Conservation (phyloP, 2,797 vertebrate species). For the Lepidocolaptes lacrymiger region DNA sequence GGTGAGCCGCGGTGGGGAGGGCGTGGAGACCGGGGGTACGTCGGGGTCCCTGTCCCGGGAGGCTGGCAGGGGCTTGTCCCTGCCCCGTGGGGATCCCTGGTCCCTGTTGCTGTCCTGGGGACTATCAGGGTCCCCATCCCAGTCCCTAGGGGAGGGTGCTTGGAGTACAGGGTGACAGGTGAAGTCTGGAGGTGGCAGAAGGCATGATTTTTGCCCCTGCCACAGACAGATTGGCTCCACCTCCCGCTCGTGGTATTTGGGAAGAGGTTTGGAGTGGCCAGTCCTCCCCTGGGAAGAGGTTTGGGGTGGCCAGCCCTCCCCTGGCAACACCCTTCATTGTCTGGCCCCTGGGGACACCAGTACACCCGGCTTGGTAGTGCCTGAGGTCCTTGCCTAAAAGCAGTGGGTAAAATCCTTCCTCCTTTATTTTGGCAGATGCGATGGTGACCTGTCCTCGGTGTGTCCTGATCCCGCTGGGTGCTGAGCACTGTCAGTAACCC, state of each 20-base stretch:
- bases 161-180: background rate
- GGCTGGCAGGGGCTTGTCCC: background rate
- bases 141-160: background rate
- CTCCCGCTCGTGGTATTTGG: background rate
- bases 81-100: background rate
- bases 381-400: fast-evolving
- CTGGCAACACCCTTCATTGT: fast-evolving
- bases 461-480: background rate
- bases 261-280: background rate
- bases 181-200: background rate
- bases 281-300: background rate
- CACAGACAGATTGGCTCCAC: background rate
- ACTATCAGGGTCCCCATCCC: background rate
- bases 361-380: background rate
- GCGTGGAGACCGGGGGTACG: too few species aligned
- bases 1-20: background rate
- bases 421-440: background rate
- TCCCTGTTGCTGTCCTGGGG: background rate
- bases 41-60: background rate
- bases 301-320: background rate
- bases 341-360: background rate
- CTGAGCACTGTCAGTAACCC: background rate
- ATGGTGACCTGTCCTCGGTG: background rate
- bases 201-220: background rate
- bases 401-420: fast-evolving